Percentiles rank a stretch among this genome's conserved stretches.
These are phyloP conservation scores for Allygus modestus DNA, from an alignment of 2,888 invertebrate genomes.

Conservation along the genomic window DNA sequence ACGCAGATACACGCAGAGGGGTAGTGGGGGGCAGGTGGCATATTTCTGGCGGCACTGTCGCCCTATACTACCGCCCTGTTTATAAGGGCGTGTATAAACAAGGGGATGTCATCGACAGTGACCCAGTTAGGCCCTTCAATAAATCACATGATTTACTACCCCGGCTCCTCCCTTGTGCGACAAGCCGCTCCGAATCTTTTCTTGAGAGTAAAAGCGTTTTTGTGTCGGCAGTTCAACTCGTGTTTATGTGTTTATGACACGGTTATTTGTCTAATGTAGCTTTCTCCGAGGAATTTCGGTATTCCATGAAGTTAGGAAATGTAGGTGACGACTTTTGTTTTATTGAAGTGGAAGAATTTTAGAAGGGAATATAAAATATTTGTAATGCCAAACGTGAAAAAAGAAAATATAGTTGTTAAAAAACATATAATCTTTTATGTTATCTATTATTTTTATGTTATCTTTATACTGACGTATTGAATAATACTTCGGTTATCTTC, in stretches of 20 bases:
- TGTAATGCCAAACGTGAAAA: no score
- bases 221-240: background rate
- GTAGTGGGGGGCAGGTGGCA: background rate
- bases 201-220: constrained; percentile 2
- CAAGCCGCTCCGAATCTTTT: background rate
- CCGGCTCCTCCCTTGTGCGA: background rate
- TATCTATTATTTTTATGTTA: no score
- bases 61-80: background rate
- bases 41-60: background rate
- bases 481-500: no score
- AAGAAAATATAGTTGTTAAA: no score
- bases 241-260: background rate
- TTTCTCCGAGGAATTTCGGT: background rate
- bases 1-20: background rate
- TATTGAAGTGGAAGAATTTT: no score
- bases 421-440: no score
- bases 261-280: background rate
- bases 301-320: background rate
- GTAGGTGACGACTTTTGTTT: background rate
- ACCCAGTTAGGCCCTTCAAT: constrained; percentile 55
- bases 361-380: no score
- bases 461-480: no score
- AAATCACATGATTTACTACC: constrained; percentile 49
- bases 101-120: constrained; percentile 52
- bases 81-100: constrained; percentile 51